These are phyloP conservation scores for Platynereis dumerilii DNA, from an alignment of 2,888 invertebrate species.

Conservation along the genomic window DNA sequence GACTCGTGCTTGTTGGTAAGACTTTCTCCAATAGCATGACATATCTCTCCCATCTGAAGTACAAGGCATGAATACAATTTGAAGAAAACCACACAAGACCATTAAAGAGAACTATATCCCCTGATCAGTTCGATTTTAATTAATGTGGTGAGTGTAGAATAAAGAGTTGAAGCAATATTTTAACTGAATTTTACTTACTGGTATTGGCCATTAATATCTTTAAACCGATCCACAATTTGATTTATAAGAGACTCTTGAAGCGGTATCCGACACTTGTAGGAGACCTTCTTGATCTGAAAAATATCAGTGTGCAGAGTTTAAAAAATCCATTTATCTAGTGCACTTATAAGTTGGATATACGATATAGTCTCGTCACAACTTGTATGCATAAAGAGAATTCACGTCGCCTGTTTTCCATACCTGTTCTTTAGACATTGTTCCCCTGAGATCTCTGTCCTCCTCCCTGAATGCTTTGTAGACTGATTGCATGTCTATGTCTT, in stretches of 20 bases:
- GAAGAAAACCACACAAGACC: no score
- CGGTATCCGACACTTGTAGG: conserved; percentile 45
- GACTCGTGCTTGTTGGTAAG: conserved; percentile 48
- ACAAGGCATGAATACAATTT: not conserved
- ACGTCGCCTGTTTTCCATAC: no score
- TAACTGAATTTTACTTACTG: conserved; percentile 43
- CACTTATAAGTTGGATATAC: no score
- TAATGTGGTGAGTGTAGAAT: no score
- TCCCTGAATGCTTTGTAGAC: conserved; percentile 43
- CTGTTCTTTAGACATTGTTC: conserved; percentile 48
- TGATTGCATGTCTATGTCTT: conserved; percentile 52
- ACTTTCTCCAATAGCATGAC: conserved; percentile 49
- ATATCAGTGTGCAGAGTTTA: no score
- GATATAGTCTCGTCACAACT: no score
- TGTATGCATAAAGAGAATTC: no score
- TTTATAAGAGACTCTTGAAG: conserved; percentile 50
- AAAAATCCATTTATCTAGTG: no score
- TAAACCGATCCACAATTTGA: conserved; percentile 46
- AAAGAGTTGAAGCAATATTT: no score
- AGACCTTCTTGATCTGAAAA: conserved; percentile 53
- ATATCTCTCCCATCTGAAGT: conserved; percentile 51
- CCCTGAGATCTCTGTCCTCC: conserved; percentile 52
- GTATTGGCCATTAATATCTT: conserved; percentile 49
- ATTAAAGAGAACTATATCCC: no score
- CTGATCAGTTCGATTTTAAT: no score